Evolutionary conservation across 2,797 vertebrate genomes (phyloP).

Genomic region (Hypotaenidia philippensis): DNA sequence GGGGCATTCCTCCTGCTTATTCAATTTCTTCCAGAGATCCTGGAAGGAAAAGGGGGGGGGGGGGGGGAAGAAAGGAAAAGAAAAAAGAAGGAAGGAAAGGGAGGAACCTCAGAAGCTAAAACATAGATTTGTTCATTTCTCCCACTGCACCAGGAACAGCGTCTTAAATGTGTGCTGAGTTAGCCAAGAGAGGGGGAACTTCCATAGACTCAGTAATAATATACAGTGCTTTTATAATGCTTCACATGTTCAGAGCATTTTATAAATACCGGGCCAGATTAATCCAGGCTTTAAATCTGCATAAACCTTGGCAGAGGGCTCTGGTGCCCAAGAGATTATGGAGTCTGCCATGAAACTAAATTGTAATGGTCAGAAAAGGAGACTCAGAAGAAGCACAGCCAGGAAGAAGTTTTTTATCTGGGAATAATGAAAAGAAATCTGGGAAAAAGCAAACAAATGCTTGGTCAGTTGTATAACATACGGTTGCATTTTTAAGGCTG

Average conservation of each 20-base stretch:
- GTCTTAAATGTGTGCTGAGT: neutral
- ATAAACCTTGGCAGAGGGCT: slow-evolving; percentile 56
- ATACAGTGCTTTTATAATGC: neutral
- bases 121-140: neutral
- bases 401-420: neutral
- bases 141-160: neutral
- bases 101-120: neutral
- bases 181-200: neutral
- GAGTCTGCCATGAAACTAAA: slow-evolving; percentile 27
- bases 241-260: slow-evolving; percentile 27
- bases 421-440: neutral
- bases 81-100: neutral
- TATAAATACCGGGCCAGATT: slow-evolving; percentile 23
- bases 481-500: neutral
- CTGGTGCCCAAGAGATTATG: slow-evolving; percentile 36
- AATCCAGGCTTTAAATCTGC: slow-evolving; percentile 64
- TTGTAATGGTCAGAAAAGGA: neutral
- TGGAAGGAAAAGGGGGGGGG: neutral
- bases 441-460: neutral
- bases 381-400: neutral
- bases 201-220: neutral
- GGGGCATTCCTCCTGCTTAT: neutral
- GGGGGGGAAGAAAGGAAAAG: fast-evolving
- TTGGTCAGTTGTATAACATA: neutral
- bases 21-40: slow-evolving; percentile 27